Conservation (phyloP, 2,113 vertebrate genomes). For the Acrocephalus arundinaceus region DNA sequence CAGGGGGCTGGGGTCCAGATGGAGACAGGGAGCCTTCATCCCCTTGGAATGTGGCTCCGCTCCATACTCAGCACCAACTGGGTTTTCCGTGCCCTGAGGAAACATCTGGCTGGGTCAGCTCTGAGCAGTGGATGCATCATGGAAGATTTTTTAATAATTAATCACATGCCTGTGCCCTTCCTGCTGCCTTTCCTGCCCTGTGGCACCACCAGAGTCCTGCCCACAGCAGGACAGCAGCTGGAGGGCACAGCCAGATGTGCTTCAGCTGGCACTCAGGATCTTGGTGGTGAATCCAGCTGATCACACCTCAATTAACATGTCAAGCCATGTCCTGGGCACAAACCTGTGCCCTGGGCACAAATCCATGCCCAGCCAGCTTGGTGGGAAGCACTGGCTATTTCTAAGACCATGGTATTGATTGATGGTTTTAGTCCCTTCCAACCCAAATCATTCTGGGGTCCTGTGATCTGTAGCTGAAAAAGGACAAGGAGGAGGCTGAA, state of each 20-base stretch:
- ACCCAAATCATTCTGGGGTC: neutral
- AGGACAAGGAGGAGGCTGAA: neutral
- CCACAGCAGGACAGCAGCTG: neutral
- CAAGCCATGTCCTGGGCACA: neutral
- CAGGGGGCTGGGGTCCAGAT: rapidly evolving
- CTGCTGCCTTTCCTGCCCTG: neutral
- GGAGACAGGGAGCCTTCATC: neutral
- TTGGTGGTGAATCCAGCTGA: neutral
- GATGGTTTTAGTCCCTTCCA: neutral
- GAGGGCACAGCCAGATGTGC: neutral
- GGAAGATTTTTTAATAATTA: neutral
- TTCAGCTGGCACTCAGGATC: neutral
- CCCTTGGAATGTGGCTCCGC: neutral
- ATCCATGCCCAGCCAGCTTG: neutral
- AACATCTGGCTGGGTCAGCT: neutral
- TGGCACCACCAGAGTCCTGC: neutral
- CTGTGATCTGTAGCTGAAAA: neutral
- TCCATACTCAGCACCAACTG: neutral
- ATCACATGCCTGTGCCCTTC: neutral
- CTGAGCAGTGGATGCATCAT: neutral
- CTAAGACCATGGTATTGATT: neutral
- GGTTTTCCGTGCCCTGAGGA: neutral
- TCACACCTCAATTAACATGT: neutral
- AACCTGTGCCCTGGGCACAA: neutral
- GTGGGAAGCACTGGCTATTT: neutral